These are phyloP conservation scores for Chamaea fasciata DNA, from an alignment of 2,113 vertebrate species.

Conservation along the genomic window DNA sequence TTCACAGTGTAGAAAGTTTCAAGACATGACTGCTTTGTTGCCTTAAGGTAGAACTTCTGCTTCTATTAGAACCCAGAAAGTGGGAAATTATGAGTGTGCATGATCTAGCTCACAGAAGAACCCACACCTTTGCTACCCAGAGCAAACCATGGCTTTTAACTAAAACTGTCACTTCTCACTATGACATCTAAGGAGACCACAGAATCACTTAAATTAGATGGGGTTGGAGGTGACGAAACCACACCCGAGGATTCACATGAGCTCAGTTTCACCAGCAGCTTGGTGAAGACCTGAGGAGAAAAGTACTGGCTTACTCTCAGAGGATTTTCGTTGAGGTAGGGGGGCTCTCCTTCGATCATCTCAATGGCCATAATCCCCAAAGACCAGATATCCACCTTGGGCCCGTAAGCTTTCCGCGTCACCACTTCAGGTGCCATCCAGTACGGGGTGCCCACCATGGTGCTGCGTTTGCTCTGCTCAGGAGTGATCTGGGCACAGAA, in stretches of 20 bases:
- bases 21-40: not conserved
- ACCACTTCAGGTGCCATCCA: slow-evolving; percentile 99
- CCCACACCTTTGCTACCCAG: not conserved
- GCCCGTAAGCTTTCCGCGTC: slow-evolving; percentile 92
- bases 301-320: slow-evolving; percentile 79
- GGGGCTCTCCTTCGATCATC: slow-evolving; percentile 96
- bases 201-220: accelerated
- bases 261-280: not conserved
- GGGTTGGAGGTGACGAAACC: not conserved
- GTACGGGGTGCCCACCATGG: slow-evolving; percentile 97
- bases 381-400: slow-evolving; percentile 98
- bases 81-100: not conserved
- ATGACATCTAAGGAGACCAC: not conserved
- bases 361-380: slow-evolving; percentile 98
- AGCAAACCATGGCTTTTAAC: not conserved
- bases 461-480: slow-evolving; percentile 96
- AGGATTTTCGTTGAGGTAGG: slow-evolving; percentile 96
- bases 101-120: not conserved
- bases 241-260: not conserved
- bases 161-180: not conserved
- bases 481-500: slow-evolving; percentile 98
- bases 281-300: not conserved
- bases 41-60: not conserved
- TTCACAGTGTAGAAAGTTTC: not conserved
- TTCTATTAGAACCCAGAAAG: not conserved